A percentile compares a stretch with the other conserved stretches of the same genome.
phyloP scores from a whole-genome alignment of 2,113 vertebrate species.

The Neolamprologus sp. region DNA sequence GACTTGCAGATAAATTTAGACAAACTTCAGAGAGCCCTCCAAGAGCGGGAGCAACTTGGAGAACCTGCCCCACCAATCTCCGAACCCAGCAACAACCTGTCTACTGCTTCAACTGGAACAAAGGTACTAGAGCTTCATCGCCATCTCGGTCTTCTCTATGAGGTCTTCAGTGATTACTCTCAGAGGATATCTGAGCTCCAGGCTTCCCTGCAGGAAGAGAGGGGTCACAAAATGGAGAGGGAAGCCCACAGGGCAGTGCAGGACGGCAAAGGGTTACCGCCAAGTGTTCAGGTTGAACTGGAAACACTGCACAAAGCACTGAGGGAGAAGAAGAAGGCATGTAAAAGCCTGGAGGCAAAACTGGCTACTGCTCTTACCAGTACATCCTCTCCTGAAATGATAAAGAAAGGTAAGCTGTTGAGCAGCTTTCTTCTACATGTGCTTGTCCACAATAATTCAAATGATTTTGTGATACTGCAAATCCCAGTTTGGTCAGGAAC shows the following conservation, averaged over 20 bases:
- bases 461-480: background rate
- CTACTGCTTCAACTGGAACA: background rate
- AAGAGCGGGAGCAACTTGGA: constrained; percentile 35
- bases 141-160: constrained; percentile 50
- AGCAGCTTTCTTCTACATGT: background rate
- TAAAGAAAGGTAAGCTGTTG: constrained; percentile 46
- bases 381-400: constrained; percentile 12
- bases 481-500: background rate
- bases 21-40: constrained; percentile 50
- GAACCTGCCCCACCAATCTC: background rate
- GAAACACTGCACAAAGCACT: constrained; percentile 68
- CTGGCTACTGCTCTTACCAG: constrained; percentile 53
- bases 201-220: constrained; percentile 23
- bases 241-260: background rate
- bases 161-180: constrained; percentile 30
- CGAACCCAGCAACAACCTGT: background rate
- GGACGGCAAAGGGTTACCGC: constrained; percentile 22
- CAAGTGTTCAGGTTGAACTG: constrained; percentile 44
- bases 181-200: constrained; percentile 50
- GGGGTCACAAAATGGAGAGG: background rate
- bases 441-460: background rate
- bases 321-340: constrained; percentile 64
- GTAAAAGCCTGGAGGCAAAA: constrained; percentile 61
- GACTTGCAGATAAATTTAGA: constrained; percentile 57
- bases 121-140: constrained; percentile 39